phyloP scores from a whole-genome alignment of 1,140 invertebrate genomes.

The Drosophila mayri region DNA sequence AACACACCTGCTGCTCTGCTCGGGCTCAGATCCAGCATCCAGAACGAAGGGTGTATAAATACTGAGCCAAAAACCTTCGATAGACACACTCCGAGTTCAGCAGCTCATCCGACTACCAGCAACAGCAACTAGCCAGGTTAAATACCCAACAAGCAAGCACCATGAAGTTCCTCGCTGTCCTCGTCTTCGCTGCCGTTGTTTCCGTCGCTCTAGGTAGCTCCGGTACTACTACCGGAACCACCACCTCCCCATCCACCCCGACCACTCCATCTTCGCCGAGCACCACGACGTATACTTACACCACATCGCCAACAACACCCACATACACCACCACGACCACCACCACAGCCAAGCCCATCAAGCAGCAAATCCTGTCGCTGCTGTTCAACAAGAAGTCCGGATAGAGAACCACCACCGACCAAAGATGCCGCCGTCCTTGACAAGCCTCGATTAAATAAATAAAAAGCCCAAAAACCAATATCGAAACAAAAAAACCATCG shows the following conservation, averaged over 20 bases:
- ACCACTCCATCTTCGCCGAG: constrained; percentile 7
- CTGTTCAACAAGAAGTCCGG: constrained; percentile 72
- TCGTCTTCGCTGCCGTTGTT: constrained; percentile 39
- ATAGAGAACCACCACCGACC: constrained; percentile 29
- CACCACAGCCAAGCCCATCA: constrained; percentile 57
- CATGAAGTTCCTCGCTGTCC: constrained; percentile 60
- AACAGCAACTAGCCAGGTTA: constrained; percentile 6
- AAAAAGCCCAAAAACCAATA: constrained; percentile 38
- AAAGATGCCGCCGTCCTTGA: constrained; percentile 15
- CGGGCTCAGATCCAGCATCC: not conserved
- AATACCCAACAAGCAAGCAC: constrained; percentile 11
- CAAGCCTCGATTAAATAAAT: constrained; percentile 50
- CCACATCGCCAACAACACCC: constrained; percentile 10
- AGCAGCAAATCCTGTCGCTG: constrained; percentile 68
- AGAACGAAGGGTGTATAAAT: constrained; percentile 59
- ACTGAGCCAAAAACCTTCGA: constrained; percentile 8
- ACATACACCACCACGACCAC: not conserved
- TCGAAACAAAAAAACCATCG: constrained; percentile 14
- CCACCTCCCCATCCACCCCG: not conserved
- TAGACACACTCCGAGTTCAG: constrained; percentile 57
- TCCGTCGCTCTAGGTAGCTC: not conserved
- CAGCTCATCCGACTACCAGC: constrained; percentile 35
- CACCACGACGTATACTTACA: constrained; percentile 39
- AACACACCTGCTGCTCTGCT: constrained; percentile 25
- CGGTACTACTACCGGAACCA: not conserved